phyloP scores from a whole-genome alignment of 92 coral and sea anemone genomes.

The Epizoanthus fatuus region DNA sequence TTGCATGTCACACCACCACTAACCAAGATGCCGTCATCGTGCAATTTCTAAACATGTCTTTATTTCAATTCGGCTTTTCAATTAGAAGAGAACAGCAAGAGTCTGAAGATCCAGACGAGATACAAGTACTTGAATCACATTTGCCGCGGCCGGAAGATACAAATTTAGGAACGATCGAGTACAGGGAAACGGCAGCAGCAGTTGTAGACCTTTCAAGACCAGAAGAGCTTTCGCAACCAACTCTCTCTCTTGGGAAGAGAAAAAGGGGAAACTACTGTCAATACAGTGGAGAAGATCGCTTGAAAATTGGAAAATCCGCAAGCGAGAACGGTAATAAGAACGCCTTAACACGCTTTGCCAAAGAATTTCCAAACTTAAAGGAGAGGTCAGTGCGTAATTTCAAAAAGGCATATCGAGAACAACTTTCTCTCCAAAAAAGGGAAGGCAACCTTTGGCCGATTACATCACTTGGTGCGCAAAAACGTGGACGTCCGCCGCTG shows the following conservation, averaged over 20 bases:
- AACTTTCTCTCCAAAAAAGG: slow-evolving; percentile 37
- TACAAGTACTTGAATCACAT: slow-evolving; percentile 54
- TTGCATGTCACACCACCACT: slow-evolving; percentile 13
- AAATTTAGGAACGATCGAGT: slow-evolving; percentile 47
- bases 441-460: slow-evolving; percentile 40
- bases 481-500: slow-evolving; percentile 59
- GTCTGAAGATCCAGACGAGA: slow-evolving; percentile 49
- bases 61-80: slow-evolving; percentile 56
- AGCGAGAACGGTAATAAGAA: slow-evolving; percentile 50
- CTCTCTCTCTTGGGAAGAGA: slow-evolving; percentile 31
- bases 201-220: slow-evolving; percentile 60
- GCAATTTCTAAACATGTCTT: slow-evolving; percentile 42
- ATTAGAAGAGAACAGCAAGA: slow-evolving; percentile 47
- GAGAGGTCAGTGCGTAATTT: slow-evolving; percentile 26
- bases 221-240: slow-evolving; percentile 41
- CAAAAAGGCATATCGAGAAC: slow-evolving; percentile 37
- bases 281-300: slow-evolving; percentile 45
- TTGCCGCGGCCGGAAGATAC: slow-evolving; percentile 45
- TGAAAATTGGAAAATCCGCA: slow-evolving; percentile 59
- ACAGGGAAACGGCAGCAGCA: slow-evolving; percentile 46
- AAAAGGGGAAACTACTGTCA: slow-evolving; percentile 53
- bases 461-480: slow-evolving; percentile 32
- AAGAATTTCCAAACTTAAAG: slow-evolving; percentile 45
- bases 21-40: slow-evolving; percentile 25
- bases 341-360: slow-evolving; percentile 38